phyloP scores from a whole-genome alignment of 1,140 invertebrate species.

The Drosophila leontia region DNA sequence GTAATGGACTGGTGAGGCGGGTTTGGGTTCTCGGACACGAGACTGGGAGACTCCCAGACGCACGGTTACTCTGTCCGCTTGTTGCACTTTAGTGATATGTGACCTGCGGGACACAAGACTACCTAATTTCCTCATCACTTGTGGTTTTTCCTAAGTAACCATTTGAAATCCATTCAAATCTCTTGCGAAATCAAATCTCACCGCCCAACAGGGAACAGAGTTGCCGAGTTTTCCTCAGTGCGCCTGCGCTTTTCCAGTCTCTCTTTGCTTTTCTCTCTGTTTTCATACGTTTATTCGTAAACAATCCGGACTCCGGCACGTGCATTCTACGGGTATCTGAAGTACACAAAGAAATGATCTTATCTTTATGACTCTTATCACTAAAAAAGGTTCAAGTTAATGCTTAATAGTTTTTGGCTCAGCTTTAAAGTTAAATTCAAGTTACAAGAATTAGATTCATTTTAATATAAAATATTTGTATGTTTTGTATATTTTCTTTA shows the following conservation, averaged over 20 bases:
- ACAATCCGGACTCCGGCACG: constrained; percentile 61
- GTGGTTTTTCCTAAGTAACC: not conserved
- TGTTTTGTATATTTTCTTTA: not conserved
- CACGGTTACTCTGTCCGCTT: constrained; percentile 13
- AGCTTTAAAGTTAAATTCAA: not conserved
- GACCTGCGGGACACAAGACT: not conserved
- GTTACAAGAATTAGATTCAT: too few species aligned
- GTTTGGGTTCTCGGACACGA: not conserved
- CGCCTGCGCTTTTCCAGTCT: constrained; percentile 54
- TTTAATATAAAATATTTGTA: not conserved
- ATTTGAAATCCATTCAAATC: constrained; percentile 26
- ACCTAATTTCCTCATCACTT: not conserved
- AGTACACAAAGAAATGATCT: constrained; percentile 1
- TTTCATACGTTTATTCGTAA: constrained; percentile 76
- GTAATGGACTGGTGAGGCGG: too few species aligned
- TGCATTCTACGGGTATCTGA: constrained; percentile 23
- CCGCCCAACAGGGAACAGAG: constrained; percentile 47
- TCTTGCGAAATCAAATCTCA: constrained; percentile 23
- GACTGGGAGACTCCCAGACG: not conserved
- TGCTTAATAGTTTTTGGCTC: not conserved
- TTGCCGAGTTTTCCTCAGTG: constrained; percentile 60
- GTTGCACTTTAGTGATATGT: constrained; percentile 26
- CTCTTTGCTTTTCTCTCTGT: constrained; percentile 58
- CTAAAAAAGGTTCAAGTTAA: not conserved
- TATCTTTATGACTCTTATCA: not conserved